phyloP scores from a whole-genome alignment of 2,888 invertebrate genomes.

The Melieria picta region DNA sequence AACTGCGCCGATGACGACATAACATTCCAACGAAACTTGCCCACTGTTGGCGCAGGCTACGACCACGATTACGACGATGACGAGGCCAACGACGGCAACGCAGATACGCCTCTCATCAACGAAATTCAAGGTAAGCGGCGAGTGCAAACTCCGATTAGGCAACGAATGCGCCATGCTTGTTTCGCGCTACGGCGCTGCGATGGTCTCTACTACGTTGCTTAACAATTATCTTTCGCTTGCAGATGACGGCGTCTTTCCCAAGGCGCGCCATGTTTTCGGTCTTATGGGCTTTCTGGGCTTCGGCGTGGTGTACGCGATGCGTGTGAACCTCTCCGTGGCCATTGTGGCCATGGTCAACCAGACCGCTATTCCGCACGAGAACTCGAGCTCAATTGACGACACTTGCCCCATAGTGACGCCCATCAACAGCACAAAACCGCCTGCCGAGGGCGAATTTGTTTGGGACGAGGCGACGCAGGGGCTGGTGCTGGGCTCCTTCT shows the following conservation, averaged over 20 bases:
- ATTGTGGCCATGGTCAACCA: constrained; percentile 94
- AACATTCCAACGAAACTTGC: constrained; percentile 20
- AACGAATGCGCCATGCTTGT: no score
- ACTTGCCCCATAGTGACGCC: constrained; percentile 68
- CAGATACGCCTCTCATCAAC: constrained; percentile 47
- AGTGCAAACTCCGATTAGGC: no score
- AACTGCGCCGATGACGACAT: constrained; percentile 34
- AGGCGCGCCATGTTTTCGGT: constrained; percentile 81
- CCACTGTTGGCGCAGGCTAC: constrained; percentile 23
- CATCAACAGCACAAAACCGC: constrained; percentile 41
- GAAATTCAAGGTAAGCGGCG: constrained; percentile 41
- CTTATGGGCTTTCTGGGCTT: constrained; percentile 89
- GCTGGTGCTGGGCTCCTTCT: constrained; percentile 83
- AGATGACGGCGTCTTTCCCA: constrained; percentile 61
- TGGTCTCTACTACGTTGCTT: neutral
- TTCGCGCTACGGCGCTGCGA: no score
- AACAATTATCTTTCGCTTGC: constrained; percentile 9
- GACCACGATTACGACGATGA: constrained; percentile 36
- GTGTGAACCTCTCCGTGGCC: constrained; percentile 91
- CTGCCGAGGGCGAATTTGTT: constrained; percentile 73
- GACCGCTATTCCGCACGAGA: constrained; percentile 71
- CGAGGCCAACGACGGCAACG: constrained; percentile 30
- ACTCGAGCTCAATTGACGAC: constrained; percentile 69
- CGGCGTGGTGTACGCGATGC: constrained; percentile 89
- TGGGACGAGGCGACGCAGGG: constrained; percentile 85